phyloP scores from a whole-genome alignment of 2,113 vertebrate species.

The Neopipo cinnamomea region DNA sequence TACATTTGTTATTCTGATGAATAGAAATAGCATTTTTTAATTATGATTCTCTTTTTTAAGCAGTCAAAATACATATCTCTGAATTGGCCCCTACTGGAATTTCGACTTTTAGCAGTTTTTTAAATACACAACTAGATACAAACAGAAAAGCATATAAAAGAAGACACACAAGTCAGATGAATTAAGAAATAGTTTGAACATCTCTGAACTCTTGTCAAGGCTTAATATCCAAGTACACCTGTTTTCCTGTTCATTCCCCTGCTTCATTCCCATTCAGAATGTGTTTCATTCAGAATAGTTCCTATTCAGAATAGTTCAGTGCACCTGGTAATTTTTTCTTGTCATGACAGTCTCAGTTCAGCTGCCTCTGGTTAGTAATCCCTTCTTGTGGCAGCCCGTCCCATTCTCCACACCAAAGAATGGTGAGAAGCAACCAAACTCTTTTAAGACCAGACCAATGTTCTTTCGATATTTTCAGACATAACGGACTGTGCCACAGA shows the following conservation, averaged over 20 bases:
- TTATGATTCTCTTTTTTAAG: neutral
- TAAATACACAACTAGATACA: neutral
- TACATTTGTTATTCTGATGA: neutral
- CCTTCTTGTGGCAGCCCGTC: neutral
- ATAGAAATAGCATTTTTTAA: neutral
- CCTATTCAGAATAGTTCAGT: too few species aligned
- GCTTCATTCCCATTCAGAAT: neutral
- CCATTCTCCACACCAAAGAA: neutral
- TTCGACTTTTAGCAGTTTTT: neutral
- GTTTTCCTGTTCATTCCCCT: neutral
- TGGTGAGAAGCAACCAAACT: neutral
- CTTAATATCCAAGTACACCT: slow-evolving; percentile 4
- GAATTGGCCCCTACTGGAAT: neutral
- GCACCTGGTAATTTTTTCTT: neutral
- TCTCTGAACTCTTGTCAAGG: neutral
- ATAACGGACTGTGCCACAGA: neutral
- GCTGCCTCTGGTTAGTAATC: neutral
- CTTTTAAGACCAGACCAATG: neutral
- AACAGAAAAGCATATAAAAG: neutral
- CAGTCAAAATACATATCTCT: neutral
- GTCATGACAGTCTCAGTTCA: neutral
- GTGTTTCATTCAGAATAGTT: too few species aligned
- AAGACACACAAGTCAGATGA: neutral
- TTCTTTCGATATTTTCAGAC: neutral
- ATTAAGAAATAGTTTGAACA: slow-evolving; percentile 1